Evolutionary conservation across 2,113 vertebrate genomes (phyloP).

Genomic region (Meles meles): DNA sequence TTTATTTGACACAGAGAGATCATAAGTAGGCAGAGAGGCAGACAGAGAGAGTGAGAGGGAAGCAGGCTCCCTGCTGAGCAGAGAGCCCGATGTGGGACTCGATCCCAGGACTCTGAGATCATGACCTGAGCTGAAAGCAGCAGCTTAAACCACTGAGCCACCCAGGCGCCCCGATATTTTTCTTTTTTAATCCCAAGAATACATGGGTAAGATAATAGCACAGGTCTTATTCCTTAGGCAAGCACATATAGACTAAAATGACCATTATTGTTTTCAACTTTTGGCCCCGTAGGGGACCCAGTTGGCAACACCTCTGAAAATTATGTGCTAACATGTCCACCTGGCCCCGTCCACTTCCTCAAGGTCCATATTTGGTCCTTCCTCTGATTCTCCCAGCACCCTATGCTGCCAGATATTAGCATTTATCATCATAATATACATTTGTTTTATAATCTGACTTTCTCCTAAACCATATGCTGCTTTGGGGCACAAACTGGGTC

Average conservation of each 20-base stretch:
- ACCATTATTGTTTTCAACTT: neutral
- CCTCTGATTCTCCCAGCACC: neutral
- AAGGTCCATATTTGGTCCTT: neutral
- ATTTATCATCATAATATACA: neutral
- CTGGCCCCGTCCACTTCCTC: no score
- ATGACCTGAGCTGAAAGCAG: no score
- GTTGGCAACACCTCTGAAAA: neutral
- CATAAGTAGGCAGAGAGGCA: no score
- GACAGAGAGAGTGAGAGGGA: no score
- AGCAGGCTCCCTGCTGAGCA: no score
- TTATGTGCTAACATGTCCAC: neutral
- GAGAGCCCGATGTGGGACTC: no score
- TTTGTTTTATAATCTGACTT: neutral
- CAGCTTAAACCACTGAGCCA: no score
- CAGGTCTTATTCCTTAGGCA: neutral
- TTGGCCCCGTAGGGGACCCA: neutral
- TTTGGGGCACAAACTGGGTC: neutral
- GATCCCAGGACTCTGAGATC: no score
- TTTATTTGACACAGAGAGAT: no score
- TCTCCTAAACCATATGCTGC: neutral
- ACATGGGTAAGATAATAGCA: neutral
- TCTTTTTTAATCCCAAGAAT: neutral
- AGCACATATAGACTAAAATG: neutral
- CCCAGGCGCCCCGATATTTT: no score
- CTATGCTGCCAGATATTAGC: neutral